Base-by-base conservation (phyloP, 2,113 vertebrate species). In the Illadopsis cleaveri region DNA sequence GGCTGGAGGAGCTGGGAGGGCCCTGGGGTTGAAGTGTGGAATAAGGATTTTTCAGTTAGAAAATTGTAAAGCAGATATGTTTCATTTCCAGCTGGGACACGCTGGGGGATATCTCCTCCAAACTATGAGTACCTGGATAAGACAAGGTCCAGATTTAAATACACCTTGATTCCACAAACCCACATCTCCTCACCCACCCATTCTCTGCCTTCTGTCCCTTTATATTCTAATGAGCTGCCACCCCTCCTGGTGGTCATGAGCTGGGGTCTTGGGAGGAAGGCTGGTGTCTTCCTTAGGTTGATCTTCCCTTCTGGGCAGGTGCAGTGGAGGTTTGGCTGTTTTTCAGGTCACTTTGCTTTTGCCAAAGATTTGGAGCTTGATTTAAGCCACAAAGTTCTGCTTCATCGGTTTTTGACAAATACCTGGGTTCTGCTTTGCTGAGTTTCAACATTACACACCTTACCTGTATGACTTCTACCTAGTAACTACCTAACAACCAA, bases 281-380 rank as follows among this genome's bases (percentile, higher is more conserved):
- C 56, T 1, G 2, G 10, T 1, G 2, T 11, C n/a, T 35, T 58
- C n/a, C n/a, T 58, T n/a, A 58, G 56, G 22, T 2, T 58, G n/a
- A 58, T 35, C 22, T 58, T 58, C 6, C 1, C 23, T 35, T 35
- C 23, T 58, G 57, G n/a, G 22, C 56, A 57, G 56, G 6, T 4
- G 2, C n/a, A 35, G 22, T 11, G 57, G 57, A 35, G 15, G 22
- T 58, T 35, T 35, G 57, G 57, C 15, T 24, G 5, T 35, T 25
- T 35, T 58, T 7, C 57, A 58, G 23, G 57, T 35, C 33, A 58
- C n/a, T 35, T 35, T 35, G 56, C 22, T 35, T 15, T 58, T 35
- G 57, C n/a, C n/a, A 58, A 25, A 58, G n/a, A 35, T 16, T 4
- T 24, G 56, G 56, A 35, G n/a, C 23, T 24, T 35, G 57, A 58